Conservation (phyloP, 2,888 invertebrate genomes). For the Frankliniella intonsa region DNA sequence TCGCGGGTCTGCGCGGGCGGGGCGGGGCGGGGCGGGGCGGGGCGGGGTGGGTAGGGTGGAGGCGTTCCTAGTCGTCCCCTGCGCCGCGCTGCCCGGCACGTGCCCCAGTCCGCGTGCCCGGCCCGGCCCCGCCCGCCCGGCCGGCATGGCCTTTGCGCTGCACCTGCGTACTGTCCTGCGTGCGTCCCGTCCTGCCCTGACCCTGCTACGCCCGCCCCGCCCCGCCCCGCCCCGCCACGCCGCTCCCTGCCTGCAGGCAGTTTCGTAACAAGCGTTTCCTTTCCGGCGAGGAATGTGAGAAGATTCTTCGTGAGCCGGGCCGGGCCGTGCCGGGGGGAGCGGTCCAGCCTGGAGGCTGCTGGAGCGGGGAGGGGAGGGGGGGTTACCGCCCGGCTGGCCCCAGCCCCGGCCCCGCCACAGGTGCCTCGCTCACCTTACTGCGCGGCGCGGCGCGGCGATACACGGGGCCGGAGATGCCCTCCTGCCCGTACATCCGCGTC, state of each 20-base stretch:
- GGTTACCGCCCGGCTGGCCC: not conserved
- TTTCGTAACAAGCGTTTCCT: constrained; percentile 10
- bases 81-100: too few relatives aligned
- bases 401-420: too few relatives aligned
- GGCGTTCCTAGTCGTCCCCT: too few relatives aligned
- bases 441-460: not conserved
- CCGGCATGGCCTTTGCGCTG: too few relatives aligned
- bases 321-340: not conserved
- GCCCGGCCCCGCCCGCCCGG: too few relatives aligned
- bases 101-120: too few relatives aligned
- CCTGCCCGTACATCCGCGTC: not conserved
- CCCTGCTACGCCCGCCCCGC: not conserved
- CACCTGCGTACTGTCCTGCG: not conserved
- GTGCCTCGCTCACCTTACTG: too few relatives aligned
- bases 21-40: too few relatives aligned
- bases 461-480: not conserved
- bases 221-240: not conserved
- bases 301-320: constrained; percentile 3
- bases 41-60: too few relatives aligned
- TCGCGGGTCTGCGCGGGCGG: too few relatives aligned
- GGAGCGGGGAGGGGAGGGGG: not conserved
- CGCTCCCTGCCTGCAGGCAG: not conserved
- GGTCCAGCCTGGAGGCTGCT: not conserved
- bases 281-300: constrained; percentile 6
- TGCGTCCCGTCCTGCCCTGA: not conserved